Conservation (phyloP, 2,113 vertebrate species). For the Myotis brandtii region DNA sequence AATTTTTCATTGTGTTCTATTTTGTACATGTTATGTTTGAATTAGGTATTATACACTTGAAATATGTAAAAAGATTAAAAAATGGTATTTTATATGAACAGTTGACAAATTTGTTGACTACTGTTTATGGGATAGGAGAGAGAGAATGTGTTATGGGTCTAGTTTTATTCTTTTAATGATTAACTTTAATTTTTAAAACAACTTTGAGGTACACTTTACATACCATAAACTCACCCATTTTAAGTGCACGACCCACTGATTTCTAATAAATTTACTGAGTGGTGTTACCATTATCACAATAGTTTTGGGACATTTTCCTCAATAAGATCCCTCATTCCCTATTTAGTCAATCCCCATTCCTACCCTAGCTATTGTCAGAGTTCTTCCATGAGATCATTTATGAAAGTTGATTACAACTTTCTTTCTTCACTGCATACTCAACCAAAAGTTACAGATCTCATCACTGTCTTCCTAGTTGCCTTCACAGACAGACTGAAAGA, state of each 20-base stretch:
- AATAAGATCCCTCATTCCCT: not conserved
- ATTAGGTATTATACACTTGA: not conserved
- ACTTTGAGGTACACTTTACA: not conserved
- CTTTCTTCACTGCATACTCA: not conserved
- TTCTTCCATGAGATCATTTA: not conserved
- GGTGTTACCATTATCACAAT: not conserved
- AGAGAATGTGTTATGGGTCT: not conserved
- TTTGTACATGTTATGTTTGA: constrained; percentile 36
- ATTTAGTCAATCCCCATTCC: not conserved
- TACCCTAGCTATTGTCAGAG: not conserved
- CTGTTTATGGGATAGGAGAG: not conserved
- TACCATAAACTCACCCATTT: not conserved
- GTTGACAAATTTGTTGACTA: not conserved
- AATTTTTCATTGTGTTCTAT: not conserved
- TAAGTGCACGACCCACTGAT: not conserved
- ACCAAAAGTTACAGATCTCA: not conserved
- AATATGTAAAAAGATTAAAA: constrained; percentile 31
- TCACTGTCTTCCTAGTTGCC: not conserved
- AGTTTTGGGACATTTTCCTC: not conserved
- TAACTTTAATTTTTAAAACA: not conserved
- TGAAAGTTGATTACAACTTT: not conserved
- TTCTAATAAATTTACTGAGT: not conserved
- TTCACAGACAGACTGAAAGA: not conserved
- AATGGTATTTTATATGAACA: not conserved
- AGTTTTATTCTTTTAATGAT: constrained; percentile 5